Conservation (phyloP, 2,113 vertebrate genomes). For the Aptenodytes forsteri region DNA sequence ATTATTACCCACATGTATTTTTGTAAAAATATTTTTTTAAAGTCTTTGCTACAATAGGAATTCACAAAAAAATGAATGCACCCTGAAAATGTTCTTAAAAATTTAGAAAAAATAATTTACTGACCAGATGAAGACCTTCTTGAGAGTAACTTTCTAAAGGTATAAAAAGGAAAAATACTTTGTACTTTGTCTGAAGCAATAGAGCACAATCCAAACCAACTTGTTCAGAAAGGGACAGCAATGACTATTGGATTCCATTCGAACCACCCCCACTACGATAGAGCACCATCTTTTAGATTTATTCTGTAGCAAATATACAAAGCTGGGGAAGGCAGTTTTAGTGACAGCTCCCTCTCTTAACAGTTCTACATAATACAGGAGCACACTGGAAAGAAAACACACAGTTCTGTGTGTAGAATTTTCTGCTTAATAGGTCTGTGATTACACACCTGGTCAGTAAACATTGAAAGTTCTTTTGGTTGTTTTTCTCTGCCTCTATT, state of each 20-base stretch:
- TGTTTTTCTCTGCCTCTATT: neutral
- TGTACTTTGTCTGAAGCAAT: neutral
- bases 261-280: neutral
- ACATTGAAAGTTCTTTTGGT: neutral
- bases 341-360: neutral
- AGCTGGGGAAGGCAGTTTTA: neutral
- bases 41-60: neutral
- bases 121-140: neutral
- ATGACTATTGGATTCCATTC: neutral
- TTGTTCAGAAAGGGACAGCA: neutral
- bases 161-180: neutral
- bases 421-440: neutral
- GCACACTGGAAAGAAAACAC: neutral
- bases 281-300: neutral
- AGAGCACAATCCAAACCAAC: neutral
- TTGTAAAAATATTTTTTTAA: neutral
- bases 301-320: neutral
- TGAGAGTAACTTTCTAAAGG: neutral
- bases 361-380: neutral
- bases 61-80: neutral
- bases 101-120: neutral
- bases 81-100: neutral
- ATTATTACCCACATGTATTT: accelerated
- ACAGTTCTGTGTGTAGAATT: neutral
- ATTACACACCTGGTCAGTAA: neutral